Conservation (phyloP, 2,888 invertebrate species). For the Phalera bucephala region DNA sequence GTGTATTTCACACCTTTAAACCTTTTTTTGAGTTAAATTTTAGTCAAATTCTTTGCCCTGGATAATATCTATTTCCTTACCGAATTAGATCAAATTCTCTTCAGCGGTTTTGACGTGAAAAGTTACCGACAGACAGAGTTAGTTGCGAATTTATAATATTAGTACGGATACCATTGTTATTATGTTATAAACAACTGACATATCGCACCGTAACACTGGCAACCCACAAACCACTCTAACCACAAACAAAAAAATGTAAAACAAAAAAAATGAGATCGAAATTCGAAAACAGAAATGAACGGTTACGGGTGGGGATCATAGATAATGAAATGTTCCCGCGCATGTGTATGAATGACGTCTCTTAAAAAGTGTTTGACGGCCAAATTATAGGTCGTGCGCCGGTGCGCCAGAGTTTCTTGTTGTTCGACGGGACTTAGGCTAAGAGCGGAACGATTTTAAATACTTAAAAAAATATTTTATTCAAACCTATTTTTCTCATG, state of each 20-base stretch:
- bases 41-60: too few relatives aligned
- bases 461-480: not conserved
- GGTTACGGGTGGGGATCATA: constrained; percentile 49
- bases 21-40: too few relatives aligned
- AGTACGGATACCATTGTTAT: too few relatives aligned
- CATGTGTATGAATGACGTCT: constrained; percentile 64
- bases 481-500: too few relatives aligned
- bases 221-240: constrained; percentile 20
- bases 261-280: constrained; percentile 17
- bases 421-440: constrained; percentile 29
- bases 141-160: too few relatives aligned
- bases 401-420: constrained; percentile 27
- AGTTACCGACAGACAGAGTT: too few relatives aligned
- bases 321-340: constrained; percentile 63
- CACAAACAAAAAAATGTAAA: constrained; percentile 22
- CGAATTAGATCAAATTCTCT: too few relatives aligned
- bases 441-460: constrained; percentile 15
- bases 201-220: not conserved
- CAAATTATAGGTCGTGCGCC: constrained; percentile 60
- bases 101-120: too few relatives aligned
- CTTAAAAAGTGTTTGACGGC: constrained; percentile 73
- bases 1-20: too few relatives aligned
- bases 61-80: too few relatives aligned
- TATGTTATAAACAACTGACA: too few relatives aligned
- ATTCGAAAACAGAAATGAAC: constrained; percentile 49